Percentiles rank a stretch among this genome's conserved stretches.
These are phyloP conservation scores for Rhingia campestris DNA, from an alignment of 2,888 invertebrate species.

Conservation along the genomic window DNA sequence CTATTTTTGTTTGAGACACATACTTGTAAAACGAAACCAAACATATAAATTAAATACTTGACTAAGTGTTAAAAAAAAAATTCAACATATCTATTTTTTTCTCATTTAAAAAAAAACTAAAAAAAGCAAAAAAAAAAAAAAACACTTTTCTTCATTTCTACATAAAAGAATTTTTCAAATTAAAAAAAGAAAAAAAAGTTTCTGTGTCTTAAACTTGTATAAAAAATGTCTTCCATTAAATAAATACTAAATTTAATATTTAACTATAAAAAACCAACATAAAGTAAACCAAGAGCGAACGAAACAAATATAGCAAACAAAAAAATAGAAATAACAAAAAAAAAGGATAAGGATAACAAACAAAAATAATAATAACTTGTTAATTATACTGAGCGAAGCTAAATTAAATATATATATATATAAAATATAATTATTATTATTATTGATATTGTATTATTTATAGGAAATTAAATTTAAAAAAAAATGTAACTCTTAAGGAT, in stretches of 20 bases:
- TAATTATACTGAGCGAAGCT: slow-evolving; percentile 72
- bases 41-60: slow-evolving; percentile 44
- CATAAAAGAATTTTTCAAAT: slow-evolving; percentile 60
- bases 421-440: slow-evolving; percentile 41
- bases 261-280: slow-evolving; percentile 57
- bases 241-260: slow-evolving; percentile 78
- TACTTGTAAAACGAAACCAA: slow-evolving; percentile 52
- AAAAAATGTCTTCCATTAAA: slow-evolving; percentile 83
- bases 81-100: slow-evolving; percentile 70
- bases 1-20: slow-evolving; percentile 75
- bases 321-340: slow-evolving; percentile 34
- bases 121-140: slow-evolving; percentile 36
- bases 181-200: slow-evolving; percentile 80
- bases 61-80: slow-evolving; percentile 68
- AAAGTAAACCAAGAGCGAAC: slow-evolving; percentile 61
- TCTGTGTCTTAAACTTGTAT: slow-evolving; percentile 83
- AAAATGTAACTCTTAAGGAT: slow-evolving; percentile 35
- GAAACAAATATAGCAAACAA: slow-evolving; percentile 71
- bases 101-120: slow-evolving; percentile 43
- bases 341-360: slow-evolving; percentile 4
- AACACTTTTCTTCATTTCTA: slow-evolving; percentile 71
- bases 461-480: slow-evolving; percentile 58
- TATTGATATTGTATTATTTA: slow-evolving; percentile 68
- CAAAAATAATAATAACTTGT: slow-evolving; percentile 50
- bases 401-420: slow-evolving; percentile 58